These are phyloP conservation scores for Heterodera filipjevi DNA, from an alignment of 2,888 invertebrate species.

Conservation along the genomic window DNA sequence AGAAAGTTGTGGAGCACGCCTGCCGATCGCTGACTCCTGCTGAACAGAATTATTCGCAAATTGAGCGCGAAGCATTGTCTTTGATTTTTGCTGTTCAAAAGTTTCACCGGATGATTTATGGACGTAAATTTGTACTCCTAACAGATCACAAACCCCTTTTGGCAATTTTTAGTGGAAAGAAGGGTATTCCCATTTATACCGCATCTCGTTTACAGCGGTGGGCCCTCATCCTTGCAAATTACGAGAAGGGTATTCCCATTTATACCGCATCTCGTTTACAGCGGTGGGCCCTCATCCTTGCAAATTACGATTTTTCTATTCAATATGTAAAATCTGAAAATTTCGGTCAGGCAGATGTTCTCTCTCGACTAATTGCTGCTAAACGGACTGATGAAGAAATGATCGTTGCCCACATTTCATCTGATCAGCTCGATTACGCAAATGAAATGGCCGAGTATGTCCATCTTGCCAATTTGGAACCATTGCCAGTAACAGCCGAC, in stretches of 20 bases:
- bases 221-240: too few species aligned
- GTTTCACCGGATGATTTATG: constrained; percentile 67
- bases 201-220: too few species aligned
- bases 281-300: too few species aligned
- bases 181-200: too few species aligned
- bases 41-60: constrained; percentile 47
- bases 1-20: constrained; percentile 47
- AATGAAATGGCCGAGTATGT: not conserved
- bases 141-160: constrained; percentile 64
- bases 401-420: not conserved
- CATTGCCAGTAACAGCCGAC: not conserved
- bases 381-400: constrained; percentile 13
- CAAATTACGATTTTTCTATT: constrained; percentile 65
- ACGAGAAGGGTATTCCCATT: too few species aligned
- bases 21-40: constrained; percentile 37
- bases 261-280: too few species aligned
- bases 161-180: constrained; percentile 42
- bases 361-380: constrained; percentile 53
- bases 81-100: constrained; percentile 66
- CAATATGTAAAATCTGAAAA: constrained; percentile 52
- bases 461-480: not conserved
- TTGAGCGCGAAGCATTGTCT: constrained; percentile 63
- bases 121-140: constrained; percentile 64
- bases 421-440: not conserved
- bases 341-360: constrained; percentile 64